A percentile compares a stretch with the other conserved stretches of the same genome.
Evolutionary conservation across 2,888 invertebrate genomes (phyloP).

Genomic region (Petrophora chlorosata): DNA sequence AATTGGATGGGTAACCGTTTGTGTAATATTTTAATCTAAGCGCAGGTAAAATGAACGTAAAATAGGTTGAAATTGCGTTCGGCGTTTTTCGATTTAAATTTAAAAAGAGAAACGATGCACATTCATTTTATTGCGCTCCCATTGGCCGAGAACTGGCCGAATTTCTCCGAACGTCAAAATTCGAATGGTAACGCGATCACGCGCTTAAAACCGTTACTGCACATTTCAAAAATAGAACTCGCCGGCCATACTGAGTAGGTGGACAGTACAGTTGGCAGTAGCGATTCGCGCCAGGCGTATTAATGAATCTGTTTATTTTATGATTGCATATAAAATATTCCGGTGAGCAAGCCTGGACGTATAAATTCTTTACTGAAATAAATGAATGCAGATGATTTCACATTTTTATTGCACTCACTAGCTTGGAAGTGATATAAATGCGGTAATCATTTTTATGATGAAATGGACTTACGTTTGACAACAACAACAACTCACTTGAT

Average conservation of each 20-base stretch:
- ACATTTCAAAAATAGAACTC: conserved; percentile 82
- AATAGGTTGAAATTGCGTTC: conserved; percentile 45
- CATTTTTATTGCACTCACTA: conserved; percentile 40
- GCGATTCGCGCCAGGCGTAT: conserved; percentile 73
- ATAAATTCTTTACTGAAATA: conserved; percentile 58
- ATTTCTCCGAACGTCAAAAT: conserved; percentile 80
- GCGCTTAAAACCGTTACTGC: conserved; percentile 78
- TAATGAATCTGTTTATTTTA: conserved; percentile 79
- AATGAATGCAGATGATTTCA: conserved; percentile 41
- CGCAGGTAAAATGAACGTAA: conserved; percentile 14
- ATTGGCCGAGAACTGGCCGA: conserved; percentile 64
- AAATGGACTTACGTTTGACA: no score
- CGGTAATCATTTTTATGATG: background rate
- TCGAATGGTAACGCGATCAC: conserved; percentile 77
- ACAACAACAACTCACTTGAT: no score
- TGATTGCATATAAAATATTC: conserved; percentile 75
- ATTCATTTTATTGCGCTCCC: conserved; percentile 42
- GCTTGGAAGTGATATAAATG: background rate
- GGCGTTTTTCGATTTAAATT: conserved; percentile 55
- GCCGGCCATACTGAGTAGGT: conserved; percentile 79
- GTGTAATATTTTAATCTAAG: no score
- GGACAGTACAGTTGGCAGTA: conserved; percentile 63
- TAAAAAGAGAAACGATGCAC: conserved; percentile 75
- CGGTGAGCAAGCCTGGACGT: conserved; percentile 52
- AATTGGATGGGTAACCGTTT: no score